Evolutionary conservation across 2,113 vertebrate species (phyloP).

Genomic region (Procapra przewalskii): DNA sequence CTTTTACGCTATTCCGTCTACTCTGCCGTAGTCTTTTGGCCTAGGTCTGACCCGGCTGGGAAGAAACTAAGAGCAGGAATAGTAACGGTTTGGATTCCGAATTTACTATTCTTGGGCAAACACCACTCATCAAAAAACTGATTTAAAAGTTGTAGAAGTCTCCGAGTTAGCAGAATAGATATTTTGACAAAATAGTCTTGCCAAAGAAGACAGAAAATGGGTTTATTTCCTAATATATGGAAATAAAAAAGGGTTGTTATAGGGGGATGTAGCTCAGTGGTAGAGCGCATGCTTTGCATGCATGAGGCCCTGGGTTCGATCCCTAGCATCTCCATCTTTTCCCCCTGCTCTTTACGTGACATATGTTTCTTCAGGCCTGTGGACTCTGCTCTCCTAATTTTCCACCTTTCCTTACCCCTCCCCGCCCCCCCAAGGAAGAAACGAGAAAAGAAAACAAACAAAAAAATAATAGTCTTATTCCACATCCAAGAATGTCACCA

Average conservation of each 20-base stretch:
- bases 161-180: background rate
- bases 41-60: background rate
- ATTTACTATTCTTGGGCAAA: background rate
- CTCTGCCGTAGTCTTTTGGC: background rate
- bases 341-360: fast-evolving
- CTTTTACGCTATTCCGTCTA: background rate
- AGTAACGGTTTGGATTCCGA: background rate
- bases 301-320: background rate
- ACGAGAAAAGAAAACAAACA: background rate
- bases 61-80: background rate
- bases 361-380: background rate
- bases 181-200: background rate
- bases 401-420: background rate
- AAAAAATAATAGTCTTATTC: background rate
- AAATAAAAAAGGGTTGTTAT: fast-evolving
- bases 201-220: background rate
- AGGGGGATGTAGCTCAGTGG: background rate
- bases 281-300: background rate
- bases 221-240: background rate
- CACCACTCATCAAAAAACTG: too few relatives aligned
- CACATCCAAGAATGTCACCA: background rate
- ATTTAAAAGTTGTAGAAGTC: background rate
- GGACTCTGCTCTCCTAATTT: background rate
- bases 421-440: background rate
- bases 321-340: background rate